phyloP scores from a whole-genome alignment of 2,888 invertebrate genomes.

The Lycia hirtaria region DNA sequence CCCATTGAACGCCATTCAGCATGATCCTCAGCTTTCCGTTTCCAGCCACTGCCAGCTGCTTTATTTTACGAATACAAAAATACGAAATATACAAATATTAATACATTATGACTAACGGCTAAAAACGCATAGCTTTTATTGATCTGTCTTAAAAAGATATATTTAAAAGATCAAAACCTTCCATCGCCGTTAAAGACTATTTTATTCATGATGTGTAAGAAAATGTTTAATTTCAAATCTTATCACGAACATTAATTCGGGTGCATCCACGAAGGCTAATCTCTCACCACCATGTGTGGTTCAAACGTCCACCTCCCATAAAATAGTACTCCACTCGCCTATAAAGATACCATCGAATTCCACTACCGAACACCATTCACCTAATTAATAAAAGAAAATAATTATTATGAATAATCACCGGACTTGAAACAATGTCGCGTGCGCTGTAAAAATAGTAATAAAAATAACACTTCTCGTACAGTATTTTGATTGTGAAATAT shows the following conservation, averaged over 20 bases:
- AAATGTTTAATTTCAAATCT: constrained; percentile 24
- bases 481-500: constrained; percentile 36
- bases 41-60: too few species aligned
- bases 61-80: too few species aligned
- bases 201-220: too few species aligned
- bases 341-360: constrained; percentile 74
- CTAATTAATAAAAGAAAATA: constrained; percentile 76
- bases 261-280: constrained; percentile 24
- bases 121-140: too few species aligned
- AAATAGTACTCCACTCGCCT: constrained; percentile 70
- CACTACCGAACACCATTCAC: constrained; percentile 72
- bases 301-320: constrained; percentile 54
- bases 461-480: constrained; percentile 36
- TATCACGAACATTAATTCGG: constrained; percentile 27
- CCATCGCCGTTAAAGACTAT: too few species aligned
- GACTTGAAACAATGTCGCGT: constrained; percentile 46
- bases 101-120: too few species aligned
- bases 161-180: too few species aligned
- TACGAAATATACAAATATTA: too few species aligned
- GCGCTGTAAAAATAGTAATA: constrained; percentile 30
- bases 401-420: constrained; percentile 46
- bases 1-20: too few species aligned
- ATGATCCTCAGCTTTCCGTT: too few species aligned
- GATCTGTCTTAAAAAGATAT: too few species aligned
- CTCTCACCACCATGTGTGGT: constrained; percentile 56